Base-by-base conservation (phyloP, 37 sponge, comb jelly and placozoan genomes). In the Beroe ovata region DNA sequence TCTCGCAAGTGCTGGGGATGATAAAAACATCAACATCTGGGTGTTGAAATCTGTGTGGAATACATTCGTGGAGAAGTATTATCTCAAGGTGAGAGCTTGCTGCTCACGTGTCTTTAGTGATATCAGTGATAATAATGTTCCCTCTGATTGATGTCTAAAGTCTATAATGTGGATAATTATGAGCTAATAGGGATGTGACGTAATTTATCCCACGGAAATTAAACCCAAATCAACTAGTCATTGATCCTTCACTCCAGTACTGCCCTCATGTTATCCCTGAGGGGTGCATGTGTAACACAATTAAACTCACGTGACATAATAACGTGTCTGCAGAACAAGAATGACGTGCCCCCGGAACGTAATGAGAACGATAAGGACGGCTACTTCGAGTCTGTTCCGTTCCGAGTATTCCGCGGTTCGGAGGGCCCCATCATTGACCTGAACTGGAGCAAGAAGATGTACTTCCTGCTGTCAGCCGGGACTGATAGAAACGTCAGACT, bases 391-490 rank as follows among this genome's bases (percentile, higher is more conserved):
- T 42, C 42, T 1, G 84, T 77, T 11, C 84, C 84, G 0, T 42
- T 77, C 54, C 41, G 84, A 42, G 54, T 77, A 4, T 77, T 42
- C 54, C 21, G 54, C 23, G 84, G 84, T 3, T 66, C 69, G 18
- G 54, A 42, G 84, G 54, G 84, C 4, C 84, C 84, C 54, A 77
- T 77, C 47, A 77, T 77, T 18, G 84, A 77, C 28, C 54, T 77
- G 47, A 42, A 39, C 54, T 77, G 84, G 84, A 77, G 84, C 38
- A 39, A 39, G 54, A 77, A 42, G 42, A 39, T 42, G 84, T 77
- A 77, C 28, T 77, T 77, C 54, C 47, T 77, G 47, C 54, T 77
- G 26, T 77, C 84, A n/a, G 54, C 84, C 28, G 84, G 84, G 47
- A 42, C 84, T 21, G 54, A 77, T 26, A 77, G 54, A 19, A 39